Percentiles rank a stretch among this genome's conserved stretches.
Conservation (phyloP, 1,140 invertebrate species). For the Plodia interpunctella region DNA sequence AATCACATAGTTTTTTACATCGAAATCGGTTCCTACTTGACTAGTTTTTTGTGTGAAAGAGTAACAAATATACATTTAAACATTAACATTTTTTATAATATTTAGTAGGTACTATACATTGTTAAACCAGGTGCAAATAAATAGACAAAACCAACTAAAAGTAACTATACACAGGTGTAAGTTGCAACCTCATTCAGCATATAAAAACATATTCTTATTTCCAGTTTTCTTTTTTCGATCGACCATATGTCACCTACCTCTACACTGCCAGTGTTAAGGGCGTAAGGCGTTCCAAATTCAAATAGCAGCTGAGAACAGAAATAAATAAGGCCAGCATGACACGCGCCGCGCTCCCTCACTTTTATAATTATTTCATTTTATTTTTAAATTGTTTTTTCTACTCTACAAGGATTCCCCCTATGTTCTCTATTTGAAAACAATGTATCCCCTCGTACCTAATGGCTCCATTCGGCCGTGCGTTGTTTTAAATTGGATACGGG, state of each 20-base stretch:
- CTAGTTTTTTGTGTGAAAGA: too few species aligned
- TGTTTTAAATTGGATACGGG: conserved; percentile 76
- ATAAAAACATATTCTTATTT: conserved; percentile 27
- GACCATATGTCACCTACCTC: conserved; percentile 47
- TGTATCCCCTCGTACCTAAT: conserved; percentile 59
- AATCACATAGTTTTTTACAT: too few species aligned
- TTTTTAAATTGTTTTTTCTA: conserved; percentile 76
- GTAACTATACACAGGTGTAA: background rate
- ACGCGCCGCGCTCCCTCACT: conserved; percentile 64
- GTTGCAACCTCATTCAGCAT: background rate
- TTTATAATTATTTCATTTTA: conserved; percentile 76
- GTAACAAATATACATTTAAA: too few species aligned
- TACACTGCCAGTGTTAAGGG: conserved; percentile 28
- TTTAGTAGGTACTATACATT: too few species aligned
- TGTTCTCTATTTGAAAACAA: conserved; percentile 61
- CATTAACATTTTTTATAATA: too few species aligned
- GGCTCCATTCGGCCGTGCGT: conserved; percentile 54
- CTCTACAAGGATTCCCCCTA: conserved; percentile 62
- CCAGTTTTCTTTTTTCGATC: conserved; percentile 29
- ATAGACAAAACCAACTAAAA: background rate
- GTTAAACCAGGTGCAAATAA: too few species aligned
- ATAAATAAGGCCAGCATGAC: conserved; percentile 66
- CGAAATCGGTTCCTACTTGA: too few species aligned
- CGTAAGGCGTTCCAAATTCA: conserved; percentile 52
- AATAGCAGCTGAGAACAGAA: conserved; percentile 65